phyloP scores from a whole-genome alignment of 1,140 invertebrate species.

The Paraescarpia echinospica region DNA sequence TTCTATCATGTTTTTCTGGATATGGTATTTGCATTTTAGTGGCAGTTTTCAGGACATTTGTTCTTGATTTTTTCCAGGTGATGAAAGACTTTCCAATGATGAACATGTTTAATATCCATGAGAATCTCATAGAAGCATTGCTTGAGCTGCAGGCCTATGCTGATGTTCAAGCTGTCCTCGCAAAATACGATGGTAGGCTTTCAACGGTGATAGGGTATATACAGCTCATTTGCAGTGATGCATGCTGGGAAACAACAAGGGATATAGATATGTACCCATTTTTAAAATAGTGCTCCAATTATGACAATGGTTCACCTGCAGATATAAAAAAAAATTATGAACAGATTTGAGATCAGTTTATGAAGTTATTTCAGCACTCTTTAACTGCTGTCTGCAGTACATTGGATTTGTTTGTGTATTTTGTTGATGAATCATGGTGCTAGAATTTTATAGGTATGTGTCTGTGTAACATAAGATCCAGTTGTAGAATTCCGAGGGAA shows the following conservation, averaged over 20 bases:
- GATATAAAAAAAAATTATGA: not conserved
- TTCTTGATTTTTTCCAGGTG: slow-evolving; percentile 62
- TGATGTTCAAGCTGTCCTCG: slow-evolving; percentile 92
- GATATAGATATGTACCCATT: not conserved
- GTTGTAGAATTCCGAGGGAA: too few species aligned
- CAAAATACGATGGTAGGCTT: slow-evolving; percentile 81
- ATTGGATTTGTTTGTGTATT: too few species aligned
- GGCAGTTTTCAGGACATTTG: not conserved
- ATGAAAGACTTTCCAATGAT: slow-evolving; percentile 97
- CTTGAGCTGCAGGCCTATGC: slow-evolving; percentile 96
- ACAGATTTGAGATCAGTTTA: not conserved
- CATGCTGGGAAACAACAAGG: not conserved
- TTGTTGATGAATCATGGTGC: too few species aligned
- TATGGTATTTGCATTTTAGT: not conserved
- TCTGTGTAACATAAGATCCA: too few species aligned
- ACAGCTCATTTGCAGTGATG: not conserved
- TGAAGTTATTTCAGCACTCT: too few species aligned
- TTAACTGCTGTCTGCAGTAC: too few species aligned
- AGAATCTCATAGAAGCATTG: slow-evolving; percentile 94
- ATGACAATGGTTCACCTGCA: not conserved
- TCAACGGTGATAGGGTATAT: not conserved
- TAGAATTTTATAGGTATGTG: too few species aligned
- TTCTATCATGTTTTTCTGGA: too few species aligned
- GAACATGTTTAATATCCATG: slow-evolving; percentile 94
- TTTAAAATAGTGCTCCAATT: not conserved